These are phyloP conservation scores for Tipula unca DNA, from an alignment of 2,888 invertebrate genomes.

Conservation along the genomic window DNA sequence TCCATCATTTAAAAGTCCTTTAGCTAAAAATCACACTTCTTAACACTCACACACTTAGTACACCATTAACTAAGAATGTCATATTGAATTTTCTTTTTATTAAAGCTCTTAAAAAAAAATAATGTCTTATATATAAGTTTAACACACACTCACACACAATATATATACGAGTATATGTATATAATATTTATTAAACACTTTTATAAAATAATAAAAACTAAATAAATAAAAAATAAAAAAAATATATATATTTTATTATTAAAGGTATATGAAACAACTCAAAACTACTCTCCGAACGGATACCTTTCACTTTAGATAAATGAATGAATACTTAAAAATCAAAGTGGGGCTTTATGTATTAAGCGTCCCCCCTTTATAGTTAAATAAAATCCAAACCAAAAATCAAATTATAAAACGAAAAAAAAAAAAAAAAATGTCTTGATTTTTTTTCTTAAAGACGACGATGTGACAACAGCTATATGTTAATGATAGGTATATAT, in stretches of 20 bases:
- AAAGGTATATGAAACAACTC: not conserved
- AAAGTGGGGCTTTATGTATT: constrained; percentile 32
- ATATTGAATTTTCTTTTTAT: not conserved
- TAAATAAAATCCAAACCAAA: not conserved
- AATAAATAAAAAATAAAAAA: not conserved
- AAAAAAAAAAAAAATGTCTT: not conserved
- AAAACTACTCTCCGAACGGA: not conserved
- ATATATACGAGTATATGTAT: no score
- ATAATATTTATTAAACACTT: not conserved
- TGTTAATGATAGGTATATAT: not conserved
- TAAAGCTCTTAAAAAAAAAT: not conserved
- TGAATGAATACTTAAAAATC: constrained; percentile 29
- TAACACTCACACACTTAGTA: not conserved
- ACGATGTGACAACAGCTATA: not conserved
- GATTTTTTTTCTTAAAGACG: not conserved
- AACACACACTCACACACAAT: not conserved
- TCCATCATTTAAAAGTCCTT: not conserved
- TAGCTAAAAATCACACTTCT: not conserved
- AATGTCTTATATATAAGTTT: not conserved
- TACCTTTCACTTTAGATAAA: constrained; percentile 30
- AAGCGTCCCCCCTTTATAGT: constrained; percentile 27
- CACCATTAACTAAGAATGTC: not conserved
- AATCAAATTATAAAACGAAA: not conserved
- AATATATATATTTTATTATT: not conserved
- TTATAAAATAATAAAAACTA: not conserved